phyloP scores from a whole-genome alignment of 2,113 vertebrate genomes.

The Cavia aperea region DNA sequence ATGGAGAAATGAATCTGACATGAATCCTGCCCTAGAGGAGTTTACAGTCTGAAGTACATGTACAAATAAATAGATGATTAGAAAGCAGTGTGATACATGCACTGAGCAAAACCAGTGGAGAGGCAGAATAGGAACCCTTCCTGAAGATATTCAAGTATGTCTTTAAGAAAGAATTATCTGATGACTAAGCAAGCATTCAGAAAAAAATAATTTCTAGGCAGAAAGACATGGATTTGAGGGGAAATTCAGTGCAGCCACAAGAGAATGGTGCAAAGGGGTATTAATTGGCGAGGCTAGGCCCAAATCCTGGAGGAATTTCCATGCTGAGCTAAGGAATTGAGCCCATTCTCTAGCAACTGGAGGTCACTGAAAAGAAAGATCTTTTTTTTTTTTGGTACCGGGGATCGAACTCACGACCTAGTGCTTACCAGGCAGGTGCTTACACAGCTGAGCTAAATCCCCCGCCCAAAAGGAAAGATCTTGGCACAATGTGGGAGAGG shows the following conservation, averaged over 20 bases:
- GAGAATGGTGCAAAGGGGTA: neutral
- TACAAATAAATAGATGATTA: neutral
- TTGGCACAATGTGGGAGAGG: neutral
- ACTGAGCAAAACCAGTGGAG: neutral
- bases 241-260: neutral
- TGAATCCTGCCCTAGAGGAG: constrained; percentile 25
- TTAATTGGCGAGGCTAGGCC: neutral
- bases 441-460: no score
- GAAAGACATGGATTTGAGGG: neutral
- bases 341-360: neutral
- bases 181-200: neutral
- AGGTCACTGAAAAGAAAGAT: neutral
- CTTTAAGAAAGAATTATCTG: neutral
- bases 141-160: neutral
- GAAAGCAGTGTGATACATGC: neutral
- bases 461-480: neutral
- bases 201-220: constrained; percentile 20
- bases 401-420: no score
- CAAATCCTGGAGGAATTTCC: neutral
- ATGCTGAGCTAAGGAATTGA: neutral
- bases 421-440: no score
- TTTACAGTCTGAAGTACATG: neutral
- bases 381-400: neutral
- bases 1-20: constrained; percentile 29
- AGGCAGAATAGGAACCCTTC: neutral